These are phyloP conservation scores for Eugnorisma glareosa DNA, from an alignment of 2,888 invertebrate species.

Conservation along the genomic window DNA sequence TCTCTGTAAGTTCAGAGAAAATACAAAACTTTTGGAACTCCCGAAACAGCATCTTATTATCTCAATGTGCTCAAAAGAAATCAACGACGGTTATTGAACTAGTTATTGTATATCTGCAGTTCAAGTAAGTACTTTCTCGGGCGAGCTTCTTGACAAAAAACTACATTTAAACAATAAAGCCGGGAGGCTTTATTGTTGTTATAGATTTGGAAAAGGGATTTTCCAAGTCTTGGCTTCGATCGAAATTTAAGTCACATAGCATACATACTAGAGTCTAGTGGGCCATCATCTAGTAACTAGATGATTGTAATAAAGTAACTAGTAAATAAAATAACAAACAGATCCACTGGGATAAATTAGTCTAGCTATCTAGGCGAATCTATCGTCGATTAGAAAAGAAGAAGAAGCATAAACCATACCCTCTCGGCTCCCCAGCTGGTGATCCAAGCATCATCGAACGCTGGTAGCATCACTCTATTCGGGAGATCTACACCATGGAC, in stretches of 20 bases:
- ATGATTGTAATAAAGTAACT: not conserved
- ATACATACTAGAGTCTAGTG: not conserved
- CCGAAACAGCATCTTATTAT: not conserved
- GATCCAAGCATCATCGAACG: constrained; percentile 85
- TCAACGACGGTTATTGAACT: not conserved
- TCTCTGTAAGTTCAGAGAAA: not conserved
- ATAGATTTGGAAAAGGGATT: too few relatives aligned
- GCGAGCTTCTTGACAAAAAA: not conserved
- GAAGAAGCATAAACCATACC: constrained; percentile 64
- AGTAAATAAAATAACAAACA: too few relatives aligned
- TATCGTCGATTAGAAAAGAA: not conserved
- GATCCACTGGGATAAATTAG: too few relatives aligned
- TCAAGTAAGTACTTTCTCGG: not conserved
- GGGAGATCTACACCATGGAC: constrained; percentile 83
- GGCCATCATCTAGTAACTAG: not conserved
- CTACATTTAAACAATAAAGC: not conserved
- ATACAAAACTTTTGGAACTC: not conserved
- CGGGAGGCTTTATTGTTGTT: too few relatives aligned
- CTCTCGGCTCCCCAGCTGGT: constrained; percentile 85
- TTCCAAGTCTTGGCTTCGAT: not conserved
- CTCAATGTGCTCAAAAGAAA: not conserved
- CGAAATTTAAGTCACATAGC: not conserved
- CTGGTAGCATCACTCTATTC: constrained; percentile 81
- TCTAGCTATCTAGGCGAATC: too few relatives aligned
- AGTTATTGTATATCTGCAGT: not conserved